Conservation (phyloP, 1,140 invertebrate species). For the Parasteatoda tepidariorum region DNA sequence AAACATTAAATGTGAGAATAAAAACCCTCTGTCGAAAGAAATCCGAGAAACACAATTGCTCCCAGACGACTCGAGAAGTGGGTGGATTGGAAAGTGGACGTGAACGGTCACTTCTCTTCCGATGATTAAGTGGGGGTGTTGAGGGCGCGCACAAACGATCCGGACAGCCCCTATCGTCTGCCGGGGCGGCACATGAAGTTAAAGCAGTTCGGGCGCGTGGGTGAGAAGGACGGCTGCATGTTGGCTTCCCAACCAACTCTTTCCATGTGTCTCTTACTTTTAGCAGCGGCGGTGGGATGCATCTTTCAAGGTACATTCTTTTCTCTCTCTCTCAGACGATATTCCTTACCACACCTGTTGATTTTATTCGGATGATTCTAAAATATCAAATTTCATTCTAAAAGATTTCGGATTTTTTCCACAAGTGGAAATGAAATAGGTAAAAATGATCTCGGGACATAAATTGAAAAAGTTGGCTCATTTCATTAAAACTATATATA, state of each 20-base stretch:
- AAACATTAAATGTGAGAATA: not conserved
- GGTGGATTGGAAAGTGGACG: not conserved
- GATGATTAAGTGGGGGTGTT: not conserved
- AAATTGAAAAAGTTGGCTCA: too few relatives aligned
- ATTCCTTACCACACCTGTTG: not conserved
- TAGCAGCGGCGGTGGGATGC: not conserved
- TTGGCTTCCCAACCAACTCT: not conserved
- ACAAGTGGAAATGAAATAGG: too few relatives aligned
- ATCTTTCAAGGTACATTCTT: constrained; percentile 5
- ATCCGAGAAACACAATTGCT: not conserved
- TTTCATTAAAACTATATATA: too few relatives aligned
- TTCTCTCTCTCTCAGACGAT: not conserved
- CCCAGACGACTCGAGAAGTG: too few relatives aligned
- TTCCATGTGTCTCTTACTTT: constrained; percentile 30
- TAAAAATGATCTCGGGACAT: too few relatives aligned
- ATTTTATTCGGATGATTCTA: too few relatives aligned
- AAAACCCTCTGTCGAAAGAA: not conserved
- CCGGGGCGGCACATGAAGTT: not conserved
- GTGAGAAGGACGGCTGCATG: constrained; percentile 3
- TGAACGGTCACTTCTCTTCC: constrained; percentile 11
- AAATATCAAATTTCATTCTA: too few relatives aligned
- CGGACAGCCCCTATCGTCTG: constrained; percentile 6
- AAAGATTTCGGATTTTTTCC: too few relatives aligned
- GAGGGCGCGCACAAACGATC: constrained; percentile 8
- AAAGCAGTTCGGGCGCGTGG: not conserved